Evolutionary conservation across 2,797 vertebrate genomes (phyloP).

Genomic region (Pangasius macronema): DNA sequence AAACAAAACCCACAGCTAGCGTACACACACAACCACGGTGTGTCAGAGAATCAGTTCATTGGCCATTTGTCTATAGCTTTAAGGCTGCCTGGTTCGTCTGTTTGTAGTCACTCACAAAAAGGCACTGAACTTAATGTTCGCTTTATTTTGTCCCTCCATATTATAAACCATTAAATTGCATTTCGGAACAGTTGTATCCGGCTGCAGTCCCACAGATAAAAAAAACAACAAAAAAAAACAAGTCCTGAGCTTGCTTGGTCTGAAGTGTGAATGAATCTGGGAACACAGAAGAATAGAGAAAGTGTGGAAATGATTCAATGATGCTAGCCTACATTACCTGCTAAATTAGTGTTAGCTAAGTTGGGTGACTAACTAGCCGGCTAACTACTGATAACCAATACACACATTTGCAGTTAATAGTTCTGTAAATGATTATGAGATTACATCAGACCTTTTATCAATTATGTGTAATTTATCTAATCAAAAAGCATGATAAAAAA

Average conservation of each 20-base stretch:
- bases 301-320: not conserved
- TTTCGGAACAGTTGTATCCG: conserved; percentile 68
- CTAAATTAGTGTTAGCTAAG: not conserved
- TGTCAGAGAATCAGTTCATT: not conserved
- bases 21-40: not conserved
- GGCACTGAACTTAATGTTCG: conserved; percentile 69
- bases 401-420: not conserved
- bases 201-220: conserved; percentile 3
- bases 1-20: not conserved
- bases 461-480: not conserved
- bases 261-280: not conserved
- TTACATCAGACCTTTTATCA: not conserved
- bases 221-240: not conserved
- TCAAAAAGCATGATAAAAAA: not conserved
- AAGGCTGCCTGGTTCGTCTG: not conserved
- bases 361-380: not conserved
- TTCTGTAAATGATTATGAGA: not conserved
- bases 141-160: conserved; percentile 71
- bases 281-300: not conserved
- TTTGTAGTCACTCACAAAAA: not conserved
- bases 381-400: not conserved
- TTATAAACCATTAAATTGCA: not conserved
- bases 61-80: not conserved
- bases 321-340: not conserved
- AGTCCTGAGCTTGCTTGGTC: not conserved